These are phyloP conservation scores for Cossypha caffra DNA, from an alignment of 2,797 vertebrate species.

Conservation along the genomic window DNA sequence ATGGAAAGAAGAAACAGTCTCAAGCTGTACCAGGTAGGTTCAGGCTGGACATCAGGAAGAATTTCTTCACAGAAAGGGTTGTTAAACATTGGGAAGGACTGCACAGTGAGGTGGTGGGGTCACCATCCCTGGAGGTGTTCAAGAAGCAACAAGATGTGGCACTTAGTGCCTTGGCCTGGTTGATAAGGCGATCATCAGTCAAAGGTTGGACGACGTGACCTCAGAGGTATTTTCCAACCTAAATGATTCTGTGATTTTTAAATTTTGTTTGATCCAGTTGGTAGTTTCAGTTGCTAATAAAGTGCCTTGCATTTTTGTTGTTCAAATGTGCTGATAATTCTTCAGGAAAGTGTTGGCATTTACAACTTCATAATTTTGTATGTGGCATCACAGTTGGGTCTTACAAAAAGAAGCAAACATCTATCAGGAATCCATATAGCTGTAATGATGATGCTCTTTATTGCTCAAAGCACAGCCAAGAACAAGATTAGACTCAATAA, in stretches of 20 bases:
- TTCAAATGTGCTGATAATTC: neutral
- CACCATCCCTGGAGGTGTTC: neutral
- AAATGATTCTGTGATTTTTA: neutral
- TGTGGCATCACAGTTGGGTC: neutral
- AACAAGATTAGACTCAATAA: neutral
- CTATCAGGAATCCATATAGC: neutral
- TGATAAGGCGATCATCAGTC: neutral
- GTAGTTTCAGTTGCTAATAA: neutral
- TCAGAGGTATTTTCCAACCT: neutral
- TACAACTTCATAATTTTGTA: neutral
- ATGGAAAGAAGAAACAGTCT: neutral
- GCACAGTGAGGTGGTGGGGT: neutral
- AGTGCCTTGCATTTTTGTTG: neutral
- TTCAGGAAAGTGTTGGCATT: neutral
- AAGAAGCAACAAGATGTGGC: neutral
- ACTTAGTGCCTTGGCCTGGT: neutral
- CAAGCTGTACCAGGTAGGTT: neutral
- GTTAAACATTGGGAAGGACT: neutral
- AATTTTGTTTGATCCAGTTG: neutral
- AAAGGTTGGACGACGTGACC: neutral
- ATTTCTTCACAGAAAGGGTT: neutral
- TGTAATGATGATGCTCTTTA: neutral
- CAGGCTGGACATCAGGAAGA: neutral
- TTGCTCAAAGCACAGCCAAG: constrained; percentile 14
- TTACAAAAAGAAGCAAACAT: neutral